Percentiles rank a stretch among this genome's conserved stretches.
phyloP scores from a whole-genome alignment of 2,888 invertebrate species.

The Microchrysa polita region DNA sequence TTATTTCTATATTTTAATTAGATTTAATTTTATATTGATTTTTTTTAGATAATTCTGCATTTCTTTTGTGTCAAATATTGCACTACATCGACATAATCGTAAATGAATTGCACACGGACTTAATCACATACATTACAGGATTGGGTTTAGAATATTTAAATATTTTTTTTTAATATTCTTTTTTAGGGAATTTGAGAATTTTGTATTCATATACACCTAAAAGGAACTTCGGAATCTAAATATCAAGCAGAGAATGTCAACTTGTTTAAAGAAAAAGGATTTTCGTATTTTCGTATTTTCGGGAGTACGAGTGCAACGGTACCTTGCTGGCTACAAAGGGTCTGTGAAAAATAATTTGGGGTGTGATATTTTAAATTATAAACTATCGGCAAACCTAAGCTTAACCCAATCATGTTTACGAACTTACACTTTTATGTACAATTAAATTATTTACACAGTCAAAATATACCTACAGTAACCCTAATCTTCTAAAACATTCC shows the following conservation, averaged over 20 bases:
- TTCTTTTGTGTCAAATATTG: conserved; percentile 4
- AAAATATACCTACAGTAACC: conserved; percentile 24
- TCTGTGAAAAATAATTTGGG: too few species aligned
- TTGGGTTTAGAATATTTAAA: not conserved
- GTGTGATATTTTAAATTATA: too few species aligned
- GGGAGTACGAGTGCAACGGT: too few species aligned
- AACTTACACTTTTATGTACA: not conserved
- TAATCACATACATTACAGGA: not conserved
- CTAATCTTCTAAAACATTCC: conserved; percentile 54
- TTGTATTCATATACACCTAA: too few species aligned
- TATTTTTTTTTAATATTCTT: too few species aligned
- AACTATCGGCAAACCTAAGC: too few species aligned
- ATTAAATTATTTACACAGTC: conserved; percentile 33
- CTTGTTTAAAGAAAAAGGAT: too few species aligned
- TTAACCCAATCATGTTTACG: not conserved
- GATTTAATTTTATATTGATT: conserved; percentile 10
- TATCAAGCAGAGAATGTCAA: too few species aligned
- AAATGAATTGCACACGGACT: not conserved
- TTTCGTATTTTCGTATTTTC: too few species aligned
- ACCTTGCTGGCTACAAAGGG: too few species aligned
- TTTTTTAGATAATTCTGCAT: not conserved
- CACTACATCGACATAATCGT: not conserved
- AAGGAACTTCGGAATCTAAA: too few species aligned
- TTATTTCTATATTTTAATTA: conserved; percentile 22
- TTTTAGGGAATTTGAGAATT: too few species aligned